phyloP scores from a whole-genome alignment of 2,113 vertebrate species.

The Pteropus alecto region DNA sequence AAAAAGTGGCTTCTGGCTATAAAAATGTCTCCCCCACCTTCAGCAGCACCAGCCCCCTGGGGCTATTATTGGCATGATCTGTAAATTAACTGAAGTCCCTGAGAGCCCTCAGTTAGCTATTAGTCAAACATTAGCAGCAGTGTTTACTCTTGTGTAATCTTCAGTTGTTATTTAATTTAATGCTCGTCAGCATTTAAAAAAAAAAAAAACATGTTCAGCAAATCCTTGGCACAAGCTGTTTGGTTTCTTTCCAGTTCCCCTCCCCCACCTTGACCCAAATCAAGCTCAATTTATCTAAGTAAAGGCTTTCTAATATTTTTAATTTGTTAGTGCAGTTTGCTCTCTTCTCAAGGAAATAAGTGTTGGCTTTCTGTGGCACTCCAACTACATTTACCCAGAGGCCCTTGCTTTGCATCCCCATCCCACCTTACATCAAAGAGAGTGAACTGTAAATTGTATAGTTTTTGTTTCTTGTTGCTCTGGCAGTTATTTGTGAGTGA shows the following conservation, averaged over 20 bases:
- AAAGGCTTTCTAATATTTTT: constrained; percentile 55
- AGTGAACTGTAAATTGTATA: constrained; percentile 64
- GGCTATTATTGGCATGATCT: constrained; percentile 78
- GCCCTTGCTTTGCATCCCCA: background rate
- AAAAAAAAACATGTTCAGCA: constrained; percentile 76
- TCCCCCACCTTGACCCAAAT: constrained; percentile 64
- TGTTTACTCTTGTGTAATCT: constrained; percentile 85
- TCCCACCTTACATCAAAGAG: constrained; percentile 74
- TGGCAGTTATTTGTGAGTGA: constrained; percentile 60
- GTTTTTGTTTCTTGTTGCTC: constrained; percentile 68
- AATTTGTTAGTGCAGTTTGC: constrained; percentile 61
- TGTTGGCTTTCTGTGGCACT: constrained; percentile 67
- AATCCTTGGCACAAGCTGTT: constrained; percentile 60
- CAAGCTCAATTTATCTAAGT: constrained; percentile 74
- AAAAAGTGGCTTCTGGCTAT: constrained; percentile 78
- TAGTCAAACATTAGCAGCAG: constrained; percentile 82
- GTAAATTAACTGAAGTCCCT: constrained; percentile 79
- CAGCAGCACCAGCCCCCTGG: constrained; percentile 71
- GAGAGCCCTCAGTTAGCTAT: constrained; percentile 74
- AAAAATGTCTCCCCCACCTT: constrained; percentile 76
- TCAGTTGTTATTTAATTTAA: constrained; percentile 82
- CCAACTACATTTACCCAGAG: constrained; percentile 46
- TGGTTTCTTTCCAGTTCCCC: constrained; percentile 64
- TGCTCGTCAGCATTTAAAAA: constrained; percentile 71
- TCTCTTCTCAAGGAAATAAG: constrained; percentile 57